Percentiles rank a stretch among this genome's conserved stretches.
These are phyloP conservation scores for Oscheius sp. DNA, from an alignment of 2,888 invertebrate species.

Conservation along the genomic window DNA sequence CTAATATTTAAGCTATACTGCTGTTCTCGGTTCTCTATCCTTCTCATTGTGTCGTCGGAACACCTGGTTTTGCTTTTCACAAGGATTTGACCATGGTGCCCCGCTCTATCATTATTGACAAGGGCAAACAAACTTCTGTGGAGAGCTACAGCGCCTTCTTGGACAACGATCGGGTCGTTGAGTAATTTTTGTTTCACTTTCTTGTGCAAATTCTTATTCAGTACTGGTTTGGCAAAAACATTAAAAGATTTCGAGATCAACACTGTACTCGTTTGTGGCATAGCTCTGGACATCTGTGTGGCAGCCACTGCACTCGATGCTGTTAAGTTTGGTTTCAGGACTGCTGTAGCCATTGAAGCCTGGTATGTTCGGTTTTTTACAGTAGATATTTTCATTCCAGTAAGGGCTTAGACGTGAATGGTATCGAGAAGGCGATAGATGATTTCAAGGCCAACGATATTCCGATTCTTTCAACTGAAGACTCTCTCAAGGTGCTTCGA, in stretches of 20 bases:
- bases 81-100: not conserved
- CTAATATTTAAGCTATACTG: not conserved
- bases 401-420: not conserved
- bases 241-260: not conserved
- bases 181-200: not conserved
- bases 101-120: not conserved
- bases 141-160: constrained; percentile 7
- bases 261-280: constrained; percentile 1
- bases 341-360: constrained; percentile 16
- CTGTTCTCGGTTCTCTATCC: constrained; percentile 6
- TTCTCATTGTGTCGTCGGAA: constrained; percentile 7
- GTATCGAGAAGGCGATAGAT: not conserved
- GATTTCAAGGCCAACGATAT: not conserved
- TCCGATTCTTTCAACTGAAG: not conserved
- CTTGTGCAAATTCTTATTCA: not conserved
- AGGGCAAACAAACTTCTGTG: not conserved
- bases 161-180: constrained; percentile 1
- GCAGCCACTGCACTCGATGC: not conserved
- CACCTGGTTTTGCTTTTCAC: constrained; percentile 1
- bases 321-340: constrained; percentile 10
- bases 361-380: constrained; percentile 3
- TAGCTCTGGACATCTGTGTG: constrained; percentile 17
- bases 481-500: not conserved
- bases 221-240: not conserved
- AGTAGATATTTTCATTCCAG: constrained; percentile 1